Conservation (phyloP, 2,113 vertebrate genomes). For the Chaetops frenatus region DNA sequence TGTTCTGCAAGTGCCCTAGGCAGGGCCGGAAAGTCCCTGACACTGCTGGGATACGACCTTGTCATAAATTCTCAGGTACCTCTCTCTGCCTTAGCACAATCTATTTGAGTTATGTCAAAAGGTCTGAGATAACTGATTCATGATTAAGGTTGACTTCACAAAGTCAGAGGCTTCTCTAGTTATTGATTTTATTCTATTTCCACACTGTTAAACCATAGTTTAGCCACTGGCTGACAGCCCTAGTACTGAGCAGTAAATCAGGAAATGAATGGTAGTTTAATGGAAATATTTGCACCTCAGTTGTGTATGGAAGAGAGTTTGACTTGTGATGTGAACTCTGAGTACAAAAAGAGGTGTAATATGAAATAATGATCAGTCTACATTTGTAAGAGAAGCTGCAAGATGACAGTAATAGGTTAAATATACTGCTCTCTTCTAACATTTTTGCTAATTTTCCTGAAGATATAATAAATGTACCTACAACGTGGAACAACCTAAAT, state of each 20-base stretch:
- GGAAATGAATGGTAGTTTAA: not conserved
- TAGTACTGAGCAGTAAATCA: not conserved
- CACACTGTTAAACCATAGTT: not conserved
- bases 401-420: not conserved
- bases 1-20: constrained; percentile 5
- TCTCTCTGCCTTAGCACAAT: not conserved
- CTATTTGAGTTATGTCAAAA: constrained; percentile 9
- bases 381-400: not conserved
- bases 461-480: not conserved
- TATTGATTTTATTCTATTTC: not conserved
- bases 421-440: not conserved
- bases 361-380: not conserved
- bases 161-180: not conserved
- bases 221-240: not conserved
- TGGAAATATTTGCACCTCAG: not conserved
- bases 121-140: not conserved
- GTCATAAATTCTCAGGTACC: not conserved
- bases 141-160: constrained; percentile 6
- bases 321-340: not conserved
- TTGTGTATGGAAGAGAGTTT: not conserved
- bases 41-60: constrained; percentile 31
- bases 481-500: not conserved
- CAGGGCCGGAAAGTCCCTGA: not conserved
- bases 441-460: not conserved
- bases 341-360: not conserved